Percentiles rank a stretch among this genome's conserved stretches.
phyloP scores from a whole-genome alignment of 2,888 invertebrate species.

The Schizotus pectinicornis region DNA sequence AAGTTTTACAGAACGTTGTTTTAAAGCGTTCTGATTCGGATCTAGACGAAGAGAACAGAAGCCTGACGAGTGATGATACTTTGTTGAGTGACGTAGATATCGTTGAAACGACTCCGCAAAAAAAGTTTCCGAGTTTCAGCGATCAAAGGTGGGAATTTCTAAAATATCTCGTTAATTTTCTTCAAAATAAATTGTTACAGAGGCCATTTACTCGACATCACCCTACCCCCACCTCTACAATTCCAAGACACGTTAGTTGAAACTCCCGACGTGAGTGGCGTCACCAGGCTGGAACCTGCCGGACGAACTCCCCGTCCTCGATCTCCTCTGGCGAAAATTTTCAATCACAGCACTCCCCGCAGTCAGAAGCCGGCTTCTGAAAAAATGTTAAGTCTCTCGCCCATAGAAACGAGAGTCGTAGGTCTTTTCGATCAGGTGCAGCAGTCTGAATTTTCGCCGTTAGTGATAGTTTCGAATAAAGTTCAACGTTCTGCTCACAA shows the following conservation, averaged over 20 bases:
- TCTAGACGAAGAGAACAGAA: constrained; percentile 21
- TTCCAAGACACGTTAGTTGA: constrained; percentile 37
- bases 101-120: constrained; percentile 49
- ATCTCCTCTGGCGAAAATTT: too few relatives aligned
- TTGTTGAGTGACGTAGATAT: constrained; percentile 44
- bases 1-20: constrained; percentile 26
- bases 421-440: constrained; percentile 39
- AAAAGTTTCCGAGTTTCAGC: constrained; percentile 17
- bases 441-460: constrained; percentile 42
- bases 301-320: neutral
- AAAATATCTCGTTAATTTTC: constrained; percentile 17
- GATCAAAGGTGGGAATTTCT: constrained; percentile 14
- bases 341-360: neutral
- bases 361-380: too few relatives aligned
- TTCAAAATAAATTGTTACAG: constrained; percentile 7
- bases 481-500: constrained; percentile 6
- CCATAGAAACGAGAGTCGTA: constrained; percentile 11
- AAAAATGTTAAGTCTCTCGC: too few relatives aligned
- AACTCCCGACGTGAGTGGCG: constrained; percentile 1
- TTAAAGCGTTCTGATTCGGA: neutral
- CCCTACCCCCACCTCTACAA: constrained; percentile 38
- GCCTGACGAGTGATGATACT: constrained; percentile 33
- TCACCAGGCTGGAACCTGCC: neutral
- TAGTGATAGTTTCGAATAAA: constrained; percentile 35
- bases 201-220: constrained; percentile 16